phyloP scores from a whole-genome alignment of 2,113 vertebrate species.

The Bufo bufo region DNA sequence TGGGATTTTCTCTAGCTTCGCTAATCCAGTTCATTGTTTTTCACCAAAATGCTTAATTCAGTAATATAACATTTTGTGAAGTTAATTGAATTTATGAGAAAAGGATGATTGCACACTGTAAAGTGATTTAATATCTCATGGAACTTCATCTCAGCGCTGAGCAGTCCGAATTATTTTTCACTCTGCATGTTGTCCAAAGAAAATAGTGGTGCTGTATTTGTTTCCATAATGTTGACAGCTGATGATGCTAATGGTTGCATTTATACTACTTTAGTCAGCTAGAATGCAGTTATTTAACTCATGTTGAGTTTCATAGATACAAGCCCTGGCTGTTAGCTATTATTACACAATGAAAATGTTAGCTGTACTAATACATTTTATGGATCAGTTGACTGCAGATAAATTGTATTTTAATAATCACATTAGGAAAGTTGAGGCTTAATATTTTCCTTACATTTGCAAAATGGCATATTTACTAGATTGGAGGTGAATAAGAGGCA shows the following conservation, averaged over 20 bases:
- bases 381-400: slow-evolving; percentile 3
- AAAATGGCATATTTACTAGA: background rate
- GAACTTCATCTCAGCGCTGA: slow-evolving; percentile 34
- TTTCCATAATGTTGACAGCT: slow-evolving; percentile 45
- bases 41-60: slow-evolving; percentile 14
- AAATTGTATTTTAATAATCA: slow-evolving; percentile 18
- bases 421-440: background rate
- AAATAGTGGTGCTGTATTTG: slow-evolving; percentile 35
- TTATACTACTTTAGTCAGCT: slow-evolving; percentile 31
- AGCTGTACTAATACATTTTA: background rate
- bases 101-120: slow-evolving; percentile 6
- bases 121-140: slow-evolving; percentile 40
- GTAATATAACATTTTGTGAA: slow-evolving; percentile 26
- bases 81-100: slow-evolving; percentile 21
- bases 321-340: background rate
- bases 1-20: background rate
- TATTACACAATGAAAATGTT: slow-evolving; percentile 7
- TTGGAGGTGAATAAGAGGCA: background rate
- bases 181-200: slow-evolving; percentile 27
- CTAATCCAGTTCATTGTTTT: slow-evolving; percentile 5
- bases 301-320: slow-evolving; percentile 4
- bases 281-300: slow-evolving; percentile 13
- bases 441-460: background rate
- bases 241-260: slow-evolving; percentile 32
- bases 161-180: slow-evolving; percentile 45